Percentiles rank a stretch among this genome's conserved stretches.
Conservation (phyloP, 2,113 vertebrate species). For the Myiozetetes cayanensis region DNA sequence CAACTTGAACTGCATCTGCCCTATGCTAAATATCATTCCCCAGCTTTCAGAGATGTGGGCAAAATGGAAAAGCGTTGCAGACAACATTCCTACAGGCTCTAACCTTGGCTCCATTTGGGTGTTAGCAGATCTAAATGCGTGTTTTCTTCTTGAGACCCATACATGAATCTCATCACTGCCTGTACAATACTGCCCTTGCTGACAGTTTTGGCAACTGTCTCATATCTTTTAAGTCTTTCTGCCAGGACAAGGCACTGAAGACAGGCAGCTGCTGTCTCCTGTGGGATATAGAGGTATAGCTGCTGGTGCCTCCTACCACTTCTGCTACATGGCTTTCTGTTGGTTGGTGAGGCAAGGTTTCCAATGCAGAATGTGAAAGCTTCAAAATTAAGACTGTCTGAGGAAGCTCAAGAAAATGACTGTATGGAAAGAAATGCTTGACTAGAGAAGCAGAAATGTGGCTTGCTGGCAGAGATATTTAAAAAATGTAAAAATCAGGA, state of each 20-base stretch:
- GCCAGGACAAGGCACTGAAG: background rate
- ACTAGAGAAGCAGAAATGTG: background rate
- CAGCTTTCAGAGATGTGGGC: background rate
- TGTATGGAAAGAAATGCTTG: background rate
- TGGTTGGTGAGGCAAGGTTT: background rate
- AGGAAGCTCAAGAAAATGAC: background rate
- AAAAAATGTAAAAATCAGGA: background rate
- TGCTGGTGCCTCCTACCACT: background rate
- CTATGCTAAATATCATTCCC: background rate
- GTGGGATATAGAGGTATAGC: background rate
- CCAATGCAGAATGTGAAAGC: background rate
- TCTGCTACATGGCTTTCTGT: background rate
- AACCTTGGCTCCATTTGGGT: background rate
- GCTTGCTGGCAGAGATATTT: background rate
- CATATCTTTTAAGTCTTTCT: background rate
- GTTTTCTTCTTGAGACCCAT: background rate
- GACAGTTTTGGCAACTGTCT: background rate
- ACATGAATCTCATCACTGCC: background rate
- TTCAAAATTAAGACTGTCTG: background rate
- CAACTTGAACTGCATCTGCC: background rate
- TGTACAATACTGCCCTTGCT: background rate
- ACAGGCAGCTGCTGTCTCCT: background rate
- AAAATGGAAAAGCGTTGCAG: background rate
- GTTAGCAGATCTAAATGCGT: background rate
- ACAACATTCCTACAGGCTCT: background rate